These are phyloP conservation scores for Colostygia pectinataria DNA, from an alignment of 2,888 invertebrate species.

Conservation along the genomic window DNA sequence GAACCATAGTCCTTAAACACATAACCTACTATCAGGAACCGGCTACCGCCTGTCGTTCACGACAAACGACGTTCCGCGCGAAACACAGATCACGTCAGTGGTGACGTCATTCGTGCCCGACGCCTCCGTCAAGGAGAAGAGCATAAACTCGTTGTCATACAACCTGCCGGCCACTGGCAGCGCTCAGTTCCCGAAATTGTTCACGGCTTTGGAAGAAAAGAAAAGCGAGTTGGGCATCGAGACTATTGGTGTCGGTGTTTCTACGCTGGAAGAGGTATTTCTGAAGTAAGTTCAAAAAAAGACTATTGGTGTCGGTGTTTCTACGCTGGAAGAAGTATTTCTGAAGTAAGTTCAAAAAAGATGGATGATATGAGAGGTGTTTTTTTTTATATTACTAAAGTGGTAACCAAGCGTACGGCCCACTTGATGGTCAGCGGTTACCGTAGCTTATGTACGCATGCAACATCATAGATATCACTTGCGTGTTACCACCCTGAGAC, in stretches of 20 bases:
- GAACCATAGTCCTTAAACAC: too few species aligned
- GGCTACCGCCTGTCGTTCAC: conserved; percentile 88
- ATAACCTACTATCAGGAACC: conserved; percentile 80
- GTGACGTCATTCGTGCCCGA: conserved; percentile 48
- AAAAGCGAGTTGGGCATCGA: conserved; percentile 85
- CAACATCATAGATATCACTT: too few species aligned
- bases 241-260: conserved; percentile 91
- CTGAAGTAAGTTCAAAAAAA: conserved; percentile 86
- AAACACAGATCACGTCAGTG: conserved; percentile 40
- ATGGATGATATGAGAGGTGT: too few species aligned
- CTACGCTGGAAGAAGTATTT: conserved; percentile 97
- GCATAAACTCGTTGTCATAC: conserved; percentile 57
- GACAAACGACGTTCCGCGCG: conserved; percentile 54
- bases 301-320: conserved; percentile 91
- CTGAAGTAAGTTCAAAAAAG: conserved; percentile 86
- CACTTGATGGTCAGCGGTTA: too few species aligned
- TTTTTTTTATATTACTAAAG: too few species aligned
- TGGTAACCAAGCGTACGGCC: too few species aligned
- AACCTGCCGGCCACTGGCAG: conserved; percentile 75
- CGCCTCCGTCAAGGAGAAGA: conserved; percentile 51
- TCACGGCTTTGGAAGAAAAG: conserved; percentile 84
- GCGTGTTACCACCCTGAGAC: too few species aligned
- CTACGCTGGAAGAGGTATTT: conserved; percentile 97
- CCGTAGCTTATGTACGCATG: too few species aligned
- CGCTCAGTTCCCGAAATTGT: conserved; percentile 82